Percentiles rank a stretch among this genome's conserved stretches.
Conservation (phyloP, 2,888 invertebrate species). For the Pelosia muscerda region DNA sequence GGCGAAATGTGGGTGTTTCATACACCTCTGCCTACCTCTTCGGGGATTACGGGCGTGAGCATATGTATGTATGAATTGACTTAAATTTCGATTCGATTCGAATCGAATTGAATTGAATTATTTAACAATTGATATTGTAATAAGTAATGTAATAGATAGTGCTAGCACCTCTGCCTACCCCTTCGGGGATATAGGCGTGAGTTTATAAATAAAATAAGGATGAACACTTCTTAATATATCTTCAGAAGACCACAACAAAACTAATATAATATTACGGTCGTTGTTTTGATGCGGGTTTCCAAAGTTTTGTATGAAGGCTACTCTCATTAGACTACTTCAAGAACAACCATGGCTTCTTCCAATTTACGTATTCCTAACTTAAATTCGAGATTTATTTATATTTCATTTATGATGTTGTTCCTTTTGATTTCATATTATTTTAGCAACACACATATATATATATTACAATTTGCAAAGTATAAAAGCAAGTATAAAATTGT, state of each 20-base stretch:
- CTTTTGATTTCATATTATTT: neutral
- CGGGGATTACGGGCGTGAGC: no score
- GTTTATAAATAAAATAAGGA: neutral
- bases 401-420: neutral
- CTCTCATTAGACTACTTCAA: neutral
- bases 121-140: neutral
- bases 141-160: neutral
- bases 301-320: conserved; percentile 1
- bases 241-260: neutral
- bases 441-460: neutral
- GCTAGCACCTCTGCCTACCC: no score
- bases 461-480: no score
- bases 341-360: neutral
- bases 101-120: neutral
- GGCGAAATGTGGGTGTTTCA: no score
- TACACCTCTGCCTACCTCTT: no score
- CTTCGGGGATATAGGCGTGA: no score
- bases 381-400: neutral
- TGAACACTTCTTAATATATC: neutral
- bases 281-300: neutral
- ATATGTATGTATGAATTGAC: no score
- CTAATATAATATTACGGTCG: neutral
- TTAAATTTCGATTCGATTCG: no score
- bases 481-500: no score
- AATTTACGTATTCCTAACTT: neutral